These are phyloP conservation scores for Diadumene lineata DNA, from an alignment of 92 coral and sea anemone genomes.

Conservation along the genomic window DNA sequence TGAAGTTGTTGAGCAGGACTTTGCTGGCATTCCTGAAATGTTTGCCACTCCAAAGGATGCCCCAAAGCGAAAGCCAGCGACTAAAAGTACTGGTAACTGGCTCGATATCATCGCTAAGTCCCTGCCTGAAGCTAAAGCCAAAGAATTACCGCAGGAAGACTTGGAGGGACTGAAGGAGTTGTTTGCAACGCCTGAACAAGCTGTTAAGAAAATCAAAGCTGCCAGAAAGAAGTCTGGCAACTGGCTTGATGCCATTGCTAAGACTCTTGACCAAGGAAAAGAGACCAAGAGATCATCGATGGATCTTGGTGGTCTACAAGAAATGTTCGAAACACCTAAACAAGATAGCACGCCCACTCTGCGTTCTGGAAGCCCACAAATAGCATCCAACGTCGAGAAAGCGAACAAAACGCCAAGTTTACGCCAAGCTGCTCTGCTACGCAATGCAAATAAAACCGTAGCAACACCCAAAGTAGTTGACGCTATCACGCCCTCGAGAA, in stretches of 20 bases:
- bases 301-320: constrained; percentile 56
- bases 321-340: constrained; percentile 61
- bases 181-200: constrained; percentile 57
- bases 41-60: constrained; percentile 49
- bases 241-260: constrained; percentile 69
- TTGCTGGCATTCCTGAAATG: constrained; percentile 58
- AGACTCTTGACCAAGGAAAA: constrained; percentile 46
- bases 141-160: constrained; percentile 36
- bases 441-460: constrained; percentile 5
- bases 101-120: constrained; percentile 54
- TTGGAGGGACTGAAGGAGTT: constrained; percentile 57
- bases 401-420: constrained; percentile 71
- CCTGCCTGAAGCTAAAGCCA: constrained; percentile 41
- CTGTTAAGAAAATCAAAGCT: constrained; percentile 9
- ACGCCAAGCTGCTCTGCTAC: constrained; percentile 36
- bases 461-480: constrained; percentile 28
- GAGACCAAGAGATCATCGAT: constrained; percentile 18
- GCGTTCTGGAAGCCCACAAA: constrained; percentile 15
- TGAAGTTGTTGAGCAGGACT: constrained; percentile 34
- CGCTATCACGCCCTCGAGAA: constrained; percentile 44
- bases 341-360: constrained; percentile 19
- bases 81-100: constrained; percentile 47
- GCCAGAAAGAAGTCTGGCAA: constrained; percentile 38
- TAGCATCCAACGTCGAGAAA: constrained; percentile 20
- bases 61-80: neutral